Evolutionary conservation across 2,797 vertebrate genomes (phyloP), one percentile per base, ranked within the genome.

Genomic region (Sebastes cheni): DNA sequence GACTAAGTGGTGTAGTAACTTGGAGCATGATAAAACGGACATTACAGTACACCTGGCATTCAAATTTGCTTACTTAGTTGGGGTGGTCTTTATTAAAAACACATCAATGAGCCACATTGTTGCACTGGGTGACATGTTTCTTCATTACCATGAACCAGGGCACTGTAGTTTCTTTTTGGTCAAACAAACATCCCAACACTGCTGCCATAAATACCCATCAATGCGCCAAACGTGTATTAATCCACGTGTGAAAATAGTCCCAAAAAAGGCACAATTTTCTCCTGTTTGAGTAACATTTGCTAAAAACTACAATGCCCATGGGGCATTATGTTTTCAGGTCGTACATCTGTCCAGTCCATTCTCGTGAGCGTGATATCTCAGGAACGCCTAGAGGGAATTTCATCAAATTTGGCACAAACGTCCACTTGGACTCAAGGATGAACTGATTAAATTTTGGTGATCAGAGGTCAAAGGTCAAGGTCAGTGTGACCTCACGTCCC

Each of bases 311-410:
- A 46, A 2, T 4, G 18, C 3, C 30, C 13, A 22, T 3, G 42
- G 14, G 42, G 42, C 42, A 46, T 46, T 2, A 18, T 16, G 16
- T 46, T 46, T 46, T 18, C 42, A 46, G 16, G 42, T 46, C 0
- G 42, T 18, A 46, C 3, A 0, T 46, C 42, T 0, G 6, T 46
- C 42, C 42, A 46, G 42, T 46, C 16, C 42, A 46, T 46, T 46
- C 42, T 46, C 42, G 0, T 46, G 42, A 46, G 14, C 14, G 14
- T 7, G 0, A 46, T 46, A 46, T 18, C 42, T 46, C 42, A 0
- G 16, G 16, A 46, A 46, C 16, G 42, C 6, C 42, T 0, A 7
- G 16, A 46, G 0, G 42, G 6, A 46, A 8, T 18, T 46, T 46
- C 16, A 46, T 18, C 1, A 46, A 46, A 46, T 46, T 42, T 46